Base-by-base conservation (phyloP, 1,140 invertebrate species). In the Colletes gigas region DNA sequence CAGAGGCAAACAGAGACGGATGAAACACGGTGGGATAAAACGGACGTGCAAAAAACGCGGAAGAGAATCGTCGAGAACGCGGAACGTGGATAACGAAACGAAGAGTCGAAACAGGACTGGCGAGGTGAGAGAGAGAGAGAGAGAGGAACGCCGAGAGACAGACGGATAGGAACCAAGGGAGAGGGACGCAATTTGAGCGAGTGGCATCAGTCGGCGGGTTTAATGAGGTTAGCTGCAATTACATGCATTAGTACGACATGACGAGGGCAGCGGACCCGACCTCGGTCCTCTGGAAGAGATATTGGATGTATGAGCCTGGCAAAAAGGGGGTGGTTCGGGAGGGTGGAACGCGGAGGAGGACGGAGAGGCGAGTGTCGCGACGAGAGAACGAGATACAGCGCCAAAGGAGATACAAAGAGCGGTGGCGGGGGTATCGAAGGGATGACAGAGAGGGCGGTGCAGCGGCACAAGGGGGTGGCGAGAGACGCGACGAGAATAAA, bases 191-290 rank as follows among this genome's bases (percentile, higher is more conserved):
- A 91, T 91, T 92, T 90, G 88, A 92, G 84, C 84, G 89, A 91
- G 90, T 91, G 83, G 86, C 88, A 92, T 91, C 90, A 91, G 91
- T 90, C 91, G 90, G 84, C 81, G 87, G 86, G 85, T 90, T 92
- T 93, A 93, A 93, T 92, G 89, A 92, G 88, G 90, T 93, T 93
- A 93, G 89, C 84, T 92, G 91, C 91, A 93, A 93, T 93, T 93
- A 93, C 88, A 91, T 92, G 91, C 90, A 91, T 92, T 92, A 91
- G 89, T 90, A 91, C 88, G 88, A 91, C 87, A 89, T 88, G 88
- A 85, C 82, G 88, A 90, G 86, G 87, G 89, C 85, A 86, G 83
- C 74, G 85, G 84, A 88, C 81, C 87, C 78, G 84, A 88, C 85
- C 87, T 88, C 86, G 89, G 88, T 79, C 84, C 81, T 86, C 73